These are phyloP conservation scores for Dicaeum eximium DNA, from an alignment of 2,113 vertebrate species.

Conservation along the genomic window DNA sequence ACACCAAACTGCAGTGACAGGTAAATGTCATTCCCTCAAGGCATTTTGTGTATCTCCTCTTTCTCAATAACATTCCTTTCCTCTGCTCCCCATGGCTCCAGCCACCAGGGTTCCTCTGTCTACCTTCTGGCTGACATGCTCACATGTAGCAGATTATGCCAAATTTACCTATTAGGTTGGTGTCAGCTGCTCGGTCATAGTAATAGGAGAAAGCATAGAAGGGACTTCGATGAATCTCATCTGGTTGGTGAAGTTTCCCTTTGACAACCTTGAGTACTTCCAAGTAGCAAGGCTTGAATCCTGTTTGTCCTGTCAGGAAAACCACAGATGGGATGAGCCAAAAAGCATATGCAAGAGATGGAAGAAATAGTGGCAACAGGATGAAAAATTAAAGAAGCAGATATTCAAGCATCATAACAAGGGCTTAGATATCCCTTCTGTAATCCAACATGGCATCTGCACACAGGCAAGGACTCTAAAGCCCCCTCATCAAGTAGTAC, in stretches of 20 bases:
- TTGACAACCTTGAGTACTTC: constrained; percentile 86
- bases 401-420: not conserved
- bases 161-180: constrained; percentile 85
- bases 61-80: not conserved
- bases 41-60: not conserved
- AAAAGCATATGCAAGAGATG: not conserved
- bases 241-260: constrained; percentile 86
- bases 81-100: not conserved
- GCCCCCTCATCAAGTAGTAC: not conserved
- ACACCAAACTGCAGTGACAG: not conserved
- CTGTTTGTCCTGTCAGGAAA: constrained; percentile 75
- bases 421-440: not conserved
- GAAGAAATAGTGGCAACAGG: not conserved
- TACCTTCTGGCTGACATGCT: not conserved
- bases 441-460: not conserved
- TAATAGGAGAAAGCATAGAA: constrained; percentile 99
- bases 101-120: not conserved
- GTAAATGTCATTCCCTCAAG: not conserved
- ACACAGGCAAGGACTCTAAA: not conserved
- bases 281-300: constrained; percentile 86
- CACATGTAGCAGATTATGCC: not conserved
- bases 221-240: constrained; percentile 75
- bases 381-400: not conserved
- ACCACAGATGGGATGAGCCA: not conserved
- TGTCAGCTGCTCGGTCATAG: constrained; percentile 90